Evolutionary conservation across 2,113 vertebrate genomes (phyloP).

Genomic region (Podarcis muralis): DNA sequence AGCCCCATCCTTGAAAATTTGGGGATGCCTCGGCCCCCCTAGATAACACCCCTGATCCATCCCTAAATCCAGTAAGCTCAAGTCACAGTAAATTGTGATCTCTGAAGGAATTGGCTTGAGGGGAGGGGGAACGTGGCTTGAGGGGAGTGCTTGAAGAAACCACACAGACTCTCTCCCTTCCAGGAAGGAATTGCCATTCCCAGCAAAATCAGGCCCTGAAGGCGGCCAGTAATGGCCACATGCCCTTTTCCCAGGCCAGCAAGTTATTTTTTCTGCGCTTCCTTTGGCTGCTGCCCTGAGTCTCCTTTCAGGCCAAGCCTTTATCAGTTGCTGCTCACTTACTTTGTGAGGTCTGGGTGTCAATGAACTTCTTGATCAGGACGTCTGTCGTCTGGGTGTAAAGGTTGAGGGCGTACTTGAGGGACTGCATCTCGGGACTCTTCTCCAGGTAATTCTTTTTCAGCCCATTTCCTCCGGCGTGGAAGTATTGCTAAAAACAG

Average conservation of each 20-base stretch:
- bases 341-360: slow-evolving; percentile 95
- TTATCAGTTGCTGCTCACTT: slow-evolving; percentile 63
- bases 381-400: slow-evolving; percentile 96
- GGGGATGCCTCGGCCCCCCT: no score
- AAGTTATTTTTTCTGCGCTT: background rate
- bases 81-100: background rate
- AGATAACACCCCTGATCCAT: no score
- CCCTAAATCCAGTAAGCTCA: background rate
- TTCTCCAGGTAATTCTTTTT: slow-evolving; percentile 98
- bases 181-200: no score
- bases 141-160: background rate
- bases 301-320: no score
- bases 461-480: slow-evolving; percentile 95
- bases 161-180: no score
- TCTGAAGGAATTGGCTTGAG: background rate
- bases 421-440: slow-evolving; percentile 92
- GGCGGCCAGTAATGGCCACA: no score
- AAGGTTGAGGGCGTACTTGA: slow-evolving; percentile 95
- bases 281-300: background rate
- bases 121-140: no score
- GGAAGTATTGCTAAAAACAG: slow-evolving; percentile 93
- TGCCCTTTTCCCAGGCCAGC: background rate
- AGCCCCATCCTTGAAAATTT: no score
- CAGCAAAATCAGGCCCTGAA: background rate
- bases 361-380: slow-evolving; percentile 98